These are phyloP conservation scores for Halocaridina rubra DNA, from an alignment of 2,888 invertebrate genomes.

Conservation along the genomic window DNA sequence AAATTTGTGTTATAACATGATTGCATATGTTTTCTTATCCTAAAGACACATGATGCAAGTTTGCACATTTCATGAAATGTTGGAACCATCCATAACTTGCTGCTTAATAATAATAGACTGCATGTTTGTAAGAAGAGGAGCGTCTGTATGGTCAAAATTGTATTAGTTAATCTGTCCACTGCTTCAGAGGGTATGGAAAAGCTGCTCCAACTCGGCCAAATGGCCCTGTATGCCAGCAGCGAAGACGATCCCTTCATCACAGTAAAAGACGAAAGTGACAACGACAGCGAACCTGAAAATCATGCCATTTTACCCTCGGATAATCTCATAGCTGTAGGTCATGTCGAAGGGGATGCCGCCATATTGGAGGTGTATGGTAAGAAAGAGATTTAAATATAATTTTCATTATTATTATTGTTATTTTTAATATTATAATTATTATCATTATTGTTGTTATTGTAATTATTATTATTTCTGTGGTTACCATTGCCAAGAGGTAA, in stretches of 20 bases:
- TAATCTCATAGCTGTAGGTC: conserved; percentile 88
- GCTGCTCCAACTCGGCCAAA: conserved; percentile 65
- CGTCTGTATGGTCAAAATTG: too few species aligned
- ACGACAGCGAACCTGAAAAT: conserved; percentile 80
- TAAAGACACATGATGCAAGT: too few species aligned
- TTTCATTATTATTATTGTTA: conserved; percentile 10
- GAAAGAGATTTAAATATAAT: too few species aligned
- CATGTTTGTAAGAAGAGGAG: too few species aligned
- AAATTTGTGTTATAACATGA: too few species aligned
- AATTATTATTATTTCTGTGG: neutral
- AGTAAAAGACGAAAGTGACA: conserved; percentile 73
- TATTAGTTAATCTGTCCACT: too few species aligned
- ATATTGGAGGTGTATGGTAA: conserved; percentile 88
- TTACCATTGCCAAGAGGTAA: neutral
- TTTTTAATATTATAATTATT: conserved; percentile 35
- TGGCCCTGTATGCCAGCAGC: conserved; percentile 68
- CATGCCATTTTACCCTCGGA: conserved; percentile 88
- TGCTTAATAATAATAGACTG: too few species aligned
- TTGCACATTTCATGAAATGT: too few species aligned
- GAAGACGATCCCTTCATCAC: conserved; percentile 70
- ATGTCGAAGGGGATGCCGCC: conserved; percentile 87
- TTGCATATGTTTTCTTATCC: too few species aligned
- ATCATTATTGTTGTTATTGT: neutral
- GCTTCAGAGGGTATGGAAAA: conserved; percentile 64
- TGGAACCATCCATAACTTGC: too few species aligned